Percentiles rank a stretch among this genome's conserved stretches.
These are phyloP conservation scores for Chirona hameri DNA, from an alignment of 2,888 invertebrate genomes.

Conservation along the genomic window DNA sequence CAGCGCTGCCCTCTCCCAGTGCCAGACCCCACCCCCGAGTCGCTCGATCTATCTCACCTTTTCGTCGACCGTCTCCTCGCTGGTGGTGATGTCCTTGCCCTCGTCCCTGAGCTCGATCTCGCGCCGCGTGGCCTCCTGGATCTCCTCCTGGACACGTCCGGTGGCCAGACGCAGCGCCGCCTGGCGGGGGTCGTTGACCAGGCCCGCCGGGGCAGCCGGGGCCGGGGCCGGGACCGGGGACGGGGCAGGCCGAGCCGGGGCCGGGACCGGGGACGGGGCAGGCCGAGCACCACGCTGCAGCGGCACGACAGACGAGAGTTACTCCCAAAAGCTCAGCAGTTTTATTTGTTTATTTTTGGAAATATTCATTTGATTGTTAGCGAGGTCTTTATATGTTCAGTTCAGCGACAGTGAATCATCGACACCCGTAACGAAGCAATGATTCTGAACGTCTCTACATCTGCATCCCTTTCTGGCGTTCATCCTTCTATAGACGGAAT, in stretches of 20 bases:
- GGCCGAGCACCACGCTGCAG: background rate
- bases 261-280: background rate
- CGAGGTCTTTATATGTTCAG: too few relatives aligned
- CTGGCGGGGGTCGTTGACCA: background rate
- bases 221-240: too few relatives aligned
- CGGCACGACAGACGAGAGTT: background rate
- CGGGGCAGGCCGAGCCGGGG: background rate
- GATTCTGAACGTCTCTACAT: too few relatives aligned
- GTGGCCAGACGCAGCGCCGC: slow-evolving; percentile 49
- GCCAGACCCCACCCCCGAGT: background rate
- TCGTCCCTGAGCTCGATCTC: slow-evolving; percentile 74
- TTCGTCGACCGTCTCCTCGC: slow-evolving; percentile 54
- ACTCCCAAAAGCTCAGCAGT: too few relatives aligned
- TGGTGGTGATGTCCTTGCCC: slow-evolving; percentile 55
- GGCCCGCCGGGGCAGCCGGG: background rate
- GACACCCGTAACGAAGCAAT: too few relatives aligned
- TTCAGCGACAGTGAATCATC: too few relatives aligned
- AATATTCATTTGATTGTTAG: too few relatives aligned
- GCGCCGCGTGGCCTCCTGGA: slow-evolving; percentile 76
- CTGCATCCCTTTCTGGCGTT: too few relatives aligned
- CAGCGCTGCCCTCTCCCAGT: background rate
- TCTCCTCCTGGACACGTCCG: slow-evolving; percentile 79
- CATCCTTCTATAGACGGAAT: too few relatives aligned
- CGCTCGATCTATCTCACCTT: slow-evolving; percentile 43
- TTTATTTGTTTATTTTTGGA: too few relatives aligned